Evolutionary conservation across 2,113 vertebrate species (phyloP).

Genomic region (Charadrius vociferus): DNA sequence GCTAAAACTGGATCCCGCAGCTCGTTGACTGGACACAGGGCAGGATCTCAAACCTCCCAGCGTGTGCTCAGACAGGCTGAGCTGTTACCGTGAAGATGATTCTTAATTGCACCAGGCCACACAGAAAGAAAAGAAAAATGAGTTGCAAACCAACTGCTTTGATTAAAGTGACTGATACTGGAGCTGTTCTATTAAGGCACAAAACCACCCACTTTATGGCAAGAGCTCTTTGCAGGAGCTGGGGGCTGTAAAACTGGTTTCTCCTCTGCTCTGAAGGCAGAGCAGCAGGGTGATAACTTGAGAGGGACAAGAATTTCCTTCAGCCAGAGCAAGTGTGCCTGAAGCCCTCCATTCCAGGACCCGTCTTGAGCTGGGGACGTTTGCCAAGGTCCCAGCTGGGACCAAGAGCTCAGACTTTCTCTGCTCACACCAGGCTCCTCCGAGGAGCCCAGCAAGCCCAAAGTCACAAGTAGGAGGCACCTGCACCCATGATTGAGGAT

Average conservation of each 20-base stretch:
- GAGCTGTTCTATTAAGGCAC: background rate
- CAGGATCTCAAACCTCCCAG: background rate
- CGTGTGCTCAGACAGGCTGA: background rate
- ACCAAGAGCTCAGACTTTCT: background rate
- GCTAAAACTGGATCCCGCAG: background rate
- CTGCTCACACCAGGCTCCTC: background rate
- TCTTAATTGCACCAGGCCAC: background rate
- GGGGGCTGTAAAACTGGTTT: background rate
- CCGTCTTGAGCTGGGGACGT: too few species aligned
- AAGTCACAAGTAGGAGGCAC: background rate
- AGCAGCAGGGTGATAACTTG: background rate
- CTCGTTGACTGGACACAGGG: background rate
- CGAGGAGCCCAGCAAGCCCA: background rate
- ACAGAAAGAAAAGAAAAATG: background rate
- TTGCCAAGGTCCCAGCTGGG: too few species aligned
- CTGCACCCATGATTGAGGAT: background rate
- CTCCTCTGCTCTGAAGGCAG: background rate
- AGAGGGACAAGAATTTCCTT: background rate
- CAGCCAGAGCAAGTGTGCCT: background rate
- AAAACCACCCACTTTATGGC: background rate
- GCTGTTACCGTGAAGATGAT: background rate
- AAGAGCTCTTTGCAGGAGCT: background rate
- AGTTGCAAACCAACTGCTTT: background rate
- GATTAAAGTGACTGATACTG: background rate
- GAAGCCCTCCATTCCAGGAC: background rate